Conservation (phyloP, 2,797 vertebrate species). For the Malurus splendens region DNA sequence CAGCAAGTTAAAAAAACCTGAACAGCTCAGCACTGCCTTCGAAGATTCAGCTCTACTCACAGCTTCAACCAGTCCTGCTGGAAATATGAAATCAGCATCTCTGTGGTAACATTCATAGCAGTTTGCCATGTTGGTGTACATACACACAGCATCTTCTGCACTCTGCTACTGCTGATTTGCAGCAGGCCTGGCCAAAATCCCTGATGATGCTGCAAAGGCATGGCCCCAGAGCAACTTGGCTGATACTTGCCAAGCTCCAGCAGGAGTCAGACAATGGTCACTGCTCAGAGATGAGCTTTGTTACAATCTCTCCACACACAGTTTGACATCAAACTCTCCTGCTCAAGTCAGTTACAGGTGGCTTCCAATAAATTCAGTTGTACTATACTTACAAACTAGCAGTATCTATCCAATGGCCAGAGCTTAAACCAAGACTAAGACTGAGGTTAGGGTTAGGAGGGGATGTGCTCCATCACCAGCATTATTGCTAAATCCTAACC, state of each 20-base stretch:
- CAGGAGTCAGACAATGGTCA: neutral
- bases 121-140: neutral
- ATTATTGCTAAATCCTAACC: neutral
- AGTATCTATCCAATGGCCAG: neutral
- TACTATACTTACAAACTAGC: neutral
- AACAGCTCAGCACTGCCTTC: neutral
- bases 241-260: neutral
- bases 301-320: neutral
- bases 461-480: neutral
- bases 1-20: neutral
- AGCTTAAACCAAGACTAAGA: neutral
- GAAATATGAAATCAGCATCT: neutral
- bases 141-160: neutral
- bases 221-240: neutral
- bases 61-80: neutral
- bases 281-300: neutral
- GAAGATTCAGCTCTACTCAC: neutral
- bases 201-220: neutral
- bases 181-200: neutral
- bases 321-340: neutral
- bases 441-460: neutral
- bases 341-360: neutral
- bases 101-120: neutral
- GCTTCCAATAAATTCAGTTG: neutral
- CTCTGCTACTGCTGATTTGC: neutral